Conservation (phyloP, 2,797 vertebrate genomes). For the Hemibagrus guttatus region DNA sequence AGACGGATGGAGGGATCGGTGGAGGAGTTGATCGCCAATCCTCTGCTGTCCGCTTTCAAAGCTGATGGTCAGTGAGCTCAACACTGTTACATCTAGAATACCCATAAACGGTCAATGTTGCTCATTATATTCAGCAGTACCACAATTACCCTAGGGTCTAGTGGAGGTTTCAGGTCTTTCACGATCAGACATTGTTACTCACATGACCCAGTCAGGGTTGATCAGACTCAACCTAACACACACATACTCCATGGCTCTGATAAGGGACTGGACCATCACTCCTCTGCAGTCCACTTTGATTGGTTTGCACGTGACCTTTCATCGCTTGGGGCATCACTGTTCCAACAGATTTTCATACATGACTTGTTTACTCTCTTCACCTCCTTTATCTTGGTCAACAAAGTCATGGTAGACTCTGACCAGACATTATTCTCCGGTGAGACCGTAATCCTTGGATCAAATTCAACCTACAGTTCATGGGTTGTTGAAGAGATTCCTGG, state of each 20-base stretch:
- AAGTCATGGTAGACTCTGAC: background rate
- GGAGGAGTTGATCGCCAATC: conserved; percentile 92
- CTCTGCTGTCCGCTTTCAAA: conserved; percentile 82
- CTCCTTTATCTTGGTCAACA: background rate
- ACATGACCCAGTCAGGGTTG: background rate
- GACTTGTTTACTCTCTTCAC: background rate
- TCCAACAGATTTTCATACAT: background rate
- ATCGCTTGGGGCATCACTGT: background rate
- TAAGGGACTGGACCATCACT: background rate
- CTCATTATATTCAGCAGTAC: background rate
- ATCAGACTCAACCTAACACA: background rate
- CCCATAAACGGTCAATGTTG: background rate
- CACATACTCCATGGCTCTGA: background rate
- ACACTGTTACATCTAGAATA: background rate
- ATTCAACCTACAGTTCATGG: background rate
- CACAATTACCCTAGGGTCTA: background rate
- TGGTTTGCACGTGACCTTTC: background rate
- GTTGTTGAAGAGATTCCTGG: background rate
- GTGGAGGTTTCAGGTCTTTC: background rate
- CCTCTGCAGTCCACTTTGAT: background rate
- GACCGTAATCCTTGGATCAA: too few relatives aligned
- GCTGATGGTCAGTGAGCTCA: conserved; percentile 78
- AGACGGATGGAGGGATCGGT: conserved; percentile 96
- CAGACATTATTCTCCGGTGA: too few relatives aligned
- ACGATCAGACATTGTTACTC: background rate